Evolutionary conservation across 2,113 vertebrate genomes (phyloP), one percentile per base, ranked within the genome.

Genomic region (Colaptes auratus): DNA sequence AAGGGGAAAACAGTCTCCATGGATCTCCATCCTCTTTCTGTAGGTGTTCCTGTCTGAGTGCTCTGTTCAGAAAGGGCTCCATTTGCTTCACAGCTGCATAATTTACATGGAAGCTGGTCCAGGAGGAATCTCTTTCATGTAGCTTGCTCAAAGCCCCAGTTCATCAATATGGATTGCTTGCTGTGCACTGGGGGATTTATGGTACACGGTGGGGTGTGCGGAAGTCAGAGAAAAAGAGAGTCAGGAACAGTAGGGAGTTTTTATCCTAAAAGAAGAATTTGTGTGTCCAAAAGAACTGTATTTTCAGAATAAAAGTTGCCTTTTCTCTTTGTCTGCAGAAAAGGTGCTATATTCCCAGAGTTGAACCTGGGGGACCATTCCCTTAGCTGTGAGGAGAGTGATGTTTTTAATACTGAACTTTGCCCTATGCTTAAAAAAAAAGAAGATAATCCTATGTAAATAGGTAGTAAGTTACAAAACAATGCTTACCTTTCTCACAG

Each of bases 91-190:
- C 77, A 86, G 86, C 84, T 86, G 64, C 25, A 52, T 81, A 24
- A 94, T 94, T 92, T 86, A 80, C 75, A 58, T 72, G 31, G 86
- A 67, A 90, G 69, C 79, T 75, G 74, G 27, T 86, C 69, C 86
- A 48, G 73, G 50, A 53, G 48, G 48, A 70, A 69, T 94, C 71
- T 82, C 91, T 91, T 95, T 94, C 76, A 82, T 76, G 80, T 79
- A 61, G 64, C 61, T 74, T 2, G 3, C 82, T 82, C 82, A 88
- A 77, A 95, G 76, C 36, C 82, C 69, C 48, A n/a, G 66, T 86
- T 95, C 91, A 95, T 95, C 91, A 72, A 30, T 88, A 89, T 60
- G 85, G 80, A 86, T 89, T 50, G 69, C 30, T 82, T 42, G 59
- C 77, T 1, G 0, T 39, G 42, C 3, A 0, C 72, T 12, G 44